Base-by-base conservation (phyloP, 2,888 invertebrate species). In the Drosophila planitibia region DNA sequence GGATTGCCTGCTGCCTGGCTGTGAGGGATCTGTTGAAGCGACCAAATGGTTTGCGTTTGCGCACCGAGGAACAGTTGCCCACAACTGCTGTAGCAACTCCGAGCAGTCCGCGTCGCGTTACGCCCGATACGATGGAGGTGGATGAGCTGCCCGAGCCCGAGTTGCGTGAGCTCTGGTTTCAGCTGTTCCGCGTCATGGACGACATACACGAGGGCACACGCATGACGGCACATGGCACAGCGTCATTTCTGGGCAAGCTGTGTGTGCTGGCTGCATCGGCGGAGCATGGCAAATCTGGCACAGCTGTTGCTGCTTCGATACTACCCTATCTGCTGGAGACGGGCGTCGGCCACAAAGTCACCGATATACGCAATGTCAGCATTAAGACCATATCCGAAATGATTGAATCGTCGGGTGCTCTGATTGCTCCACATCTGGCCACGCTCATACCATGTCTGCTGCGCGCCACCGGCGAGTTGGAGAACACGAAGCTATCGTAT, bases 191-290 rank as follows among this genome's bases (percentile, higher is more conserved):
- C 28, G 98, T 98, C 0, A 97, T 98, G 96, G 99, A 99, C 92
- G 99, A 99, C 93, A 97, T 98, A 82, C 98, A 99, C 92, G 98
- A 97, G 91, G 97, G 96, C 32, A 97, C 97, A 0, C 93, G 98
- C 58, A 94, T 95, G 71, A 96, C 96, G 0, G 97, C 97, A 6
- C 95, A 95, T 9, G 95, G 95, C 65, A 96, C 97, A 0, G 95
- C 96, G 0, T 95, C 94, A 80, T 94, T 96, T 28, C 94, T 98
- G 22, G 96, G 97, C 81, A 97, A 97, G 96, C 93, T 97, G 33
- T 97, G 97, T 82, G 95, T 97, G 41, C 95, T 96, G 19, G 96
- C 96, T 51, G 96, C 97, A 79, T 94, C 95, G 16, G 93, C 93
- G 58, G 94, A 94, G 79, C 96, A 96, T 83, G 97, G 97, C 4